Percentiles rank a stretch among this genome's conserved stretches.
Conservation (phyloP, 2,113 vertebrate species). For the Edolisoma coerulescens region DNA sequence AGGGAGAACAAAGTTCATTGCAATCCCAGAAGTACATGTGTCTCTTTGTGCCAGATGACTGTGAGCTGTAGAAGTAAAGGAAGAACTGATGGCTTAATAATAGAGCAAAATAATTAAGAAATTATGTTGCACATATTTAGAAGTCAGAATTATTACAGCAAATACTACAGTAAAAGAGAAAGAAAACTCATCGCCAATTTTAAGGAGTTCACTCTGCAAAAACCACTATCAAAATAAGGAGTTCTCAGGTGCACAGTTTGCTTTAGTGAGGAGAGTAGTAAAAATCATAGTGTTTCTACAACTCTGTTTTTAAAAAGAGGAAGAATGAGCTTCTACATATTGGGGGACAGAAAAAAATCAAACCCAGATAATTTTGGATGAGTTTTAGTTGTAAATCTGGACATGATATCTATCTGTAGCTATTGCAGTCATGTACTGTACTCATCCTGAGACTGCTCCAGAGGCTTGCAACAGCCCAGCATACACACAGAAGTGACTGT, state of each 20-base stretch:
- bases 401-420: not conserved
- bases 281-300: not conserved
- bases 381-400: not conserved
- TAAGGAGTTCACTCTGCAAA: not conserved
- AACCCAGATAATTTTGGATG: not conserved
- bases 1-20: conserved; percentile 9
- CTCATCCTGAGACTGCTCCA: conserved; percentile 1
- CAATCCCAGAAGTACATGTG: not conserved
- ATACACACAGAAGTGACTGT: not conserved
- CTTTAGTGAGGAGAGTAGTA: not conserved
- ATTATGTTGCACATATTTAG: not conserved
- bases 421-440: not conserved
- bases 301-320: not conserved
- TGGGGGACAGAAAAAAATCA: not conserved
- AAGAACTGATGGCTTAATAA: not conserved
- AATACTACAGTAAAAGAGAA: not conserved
- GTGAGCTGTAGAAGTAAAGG: not conserved
- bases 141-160: not conserved
- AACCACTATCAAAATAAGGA: not conserved
- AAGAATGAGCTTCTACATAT: not conserved
- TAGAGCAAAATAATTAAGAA: not conserved
- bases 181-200: not conserved
- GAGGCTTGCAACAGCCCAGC: not conserved
- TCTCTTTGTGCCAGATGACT: not conserved
- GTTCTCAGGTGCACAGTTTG: not conserved